These are phyloP conservation scores for Ethmia dodecea DNA, from an alignment of 2,888 invertebrate genomes.

Conservation along the genomic window DNA sequence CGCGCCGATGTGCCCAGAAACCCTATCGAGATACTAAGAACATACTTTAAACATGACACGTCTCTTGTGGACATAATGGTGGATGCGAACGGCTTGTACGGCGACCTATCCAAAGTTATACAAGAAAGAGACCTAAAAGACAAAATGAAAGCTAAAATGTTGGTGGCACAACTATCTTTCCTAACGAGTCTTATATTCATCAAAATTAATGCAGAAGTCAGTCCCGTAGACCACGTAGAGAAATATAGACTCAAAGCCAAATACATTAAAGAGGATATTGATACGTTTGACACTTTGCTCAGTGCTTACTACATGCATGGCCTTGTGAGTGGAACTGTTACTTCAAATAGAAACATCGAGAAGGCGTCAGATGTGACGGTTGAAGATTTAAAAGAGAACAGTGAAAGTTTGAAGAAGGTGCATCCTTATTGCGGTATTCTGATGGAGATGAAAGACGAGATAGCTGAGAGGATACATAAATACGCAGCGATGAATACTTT, in stretches of 20 bases:
- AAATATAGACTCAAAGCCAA: slow-evolving; percentile 85
- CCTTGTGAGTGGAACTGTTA: slow-evolving; percentile 45
- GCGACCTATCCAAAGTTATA: slow-evolving; percentile 23
- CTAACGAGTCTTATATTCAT: slow-evolving; percentile 75
- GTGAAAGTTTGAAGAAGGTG: slow-evolving; percentile 41
- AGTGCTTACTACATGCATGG: slow-evolving; percentile 77
- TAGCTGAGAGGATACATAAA: slow-evolving; percentile 49
- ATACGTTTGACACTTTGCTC: slow-evolving; percentile 74
- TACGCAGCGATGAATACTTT: slow-evolving; percentile 75
- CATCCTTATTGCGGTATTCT: slow-evolving; percentile 67
- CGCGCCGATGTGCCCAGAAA: slow-evolving; percentile 7
- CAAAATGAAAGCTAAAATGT: slow-evolving; percentile 20
- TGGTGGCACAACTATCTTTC: slow-evolving; percentile 46
- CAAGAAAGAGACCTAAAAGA: slow-evolving; percentile 13
- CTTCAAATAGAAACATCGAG: slow-evolving; percentile 40
- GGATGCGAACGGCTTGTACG: slow-evolving; percentile 32
- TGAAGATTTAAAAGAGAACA: slow-evolving; percentile 32
- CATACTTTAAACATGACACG: slow-evolving; percentile 30
- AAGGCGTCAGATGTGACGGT: slow-evolving; percentile 36
- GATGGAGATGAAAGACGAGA: slow-evolving; percentile 47
- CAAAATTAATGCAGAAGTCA: slow-evolving; percentile 79
- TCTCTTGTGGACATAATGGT: slow-evolving; percentile 28
- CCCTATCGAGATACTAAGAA: slow-evolving; percentile 11
- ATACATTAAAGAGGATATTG: slow-evolving; percentile 83
- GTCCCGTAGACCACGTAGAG: slow-evolving; percentile 89